Conservation (phyloP, 2,888 invertebrate species). For the Xylocampa areola region DNA sequence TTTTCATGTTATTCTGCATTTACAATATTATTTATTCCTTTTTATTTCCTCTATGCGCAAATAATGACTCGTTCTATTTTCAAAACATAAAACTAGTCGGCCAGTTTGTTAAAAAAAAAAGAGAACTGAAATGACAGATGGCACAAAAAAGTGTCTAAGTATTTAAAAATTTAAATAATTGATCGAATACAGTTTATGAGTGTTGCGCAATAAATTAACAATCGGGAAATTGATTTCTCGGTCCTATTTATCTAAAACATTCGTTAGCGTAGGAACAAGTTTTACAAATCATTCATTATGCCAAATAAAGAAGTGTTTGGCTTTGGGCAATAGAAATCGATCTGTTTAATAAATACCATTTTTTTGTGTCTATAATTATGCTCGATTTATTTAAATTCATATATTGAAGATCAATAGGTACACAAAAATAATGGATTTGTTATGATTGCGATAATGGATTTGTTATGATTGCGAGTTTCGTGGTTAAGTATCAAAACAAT, state of each 20-base stretch:
- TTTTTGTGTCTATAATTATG: constrained; percentile 4
- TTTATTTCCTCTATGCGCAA: background rate
- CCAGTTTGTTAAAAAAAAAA: constrained; percentile 16
- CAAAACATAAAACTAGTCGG: background rate
- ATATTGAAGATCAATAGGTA: background rate
- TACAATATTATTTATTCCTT: too few species aligned
- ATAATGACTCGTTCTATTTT: too few species aligned
- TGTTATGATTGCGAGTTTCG: too few species aligned
- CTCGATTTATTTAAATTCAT: constrained; percentile 16
- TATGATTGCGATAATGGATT: too few species aligned
- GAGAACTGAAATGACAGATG: constrained; percentile 13
- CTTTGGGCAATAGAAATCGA: constrained; percentile 20
- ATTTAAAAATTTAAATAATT: constrained; percentile 27
- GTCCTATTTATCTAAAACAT: constrained; percentile 20
- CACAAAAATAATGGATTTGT: too few species aligned
- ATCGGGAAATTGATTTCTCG: constrained; percentile 46
- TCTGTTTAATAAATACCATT: constrained; percentile 17
- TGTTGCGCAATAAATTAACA: constrained; percentile 43
- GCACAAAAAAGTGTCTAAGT: constrained; percentile 35
- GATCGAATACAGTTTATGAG: constrained; percentile 8
- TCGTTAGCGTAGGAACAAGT: constrained; percentile 35
- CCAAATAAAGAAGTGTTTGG: constrained; percentile 11
- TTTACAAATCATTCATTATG: constrained; percentile 17
- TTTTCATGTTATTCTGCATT: too few species aligned
- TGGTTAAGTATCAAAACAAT: too few species aligned